phyloP scores from a whole-genome alignment of 2,888 invertebrate genomes.

The Platypus cylindrus region DNA sequence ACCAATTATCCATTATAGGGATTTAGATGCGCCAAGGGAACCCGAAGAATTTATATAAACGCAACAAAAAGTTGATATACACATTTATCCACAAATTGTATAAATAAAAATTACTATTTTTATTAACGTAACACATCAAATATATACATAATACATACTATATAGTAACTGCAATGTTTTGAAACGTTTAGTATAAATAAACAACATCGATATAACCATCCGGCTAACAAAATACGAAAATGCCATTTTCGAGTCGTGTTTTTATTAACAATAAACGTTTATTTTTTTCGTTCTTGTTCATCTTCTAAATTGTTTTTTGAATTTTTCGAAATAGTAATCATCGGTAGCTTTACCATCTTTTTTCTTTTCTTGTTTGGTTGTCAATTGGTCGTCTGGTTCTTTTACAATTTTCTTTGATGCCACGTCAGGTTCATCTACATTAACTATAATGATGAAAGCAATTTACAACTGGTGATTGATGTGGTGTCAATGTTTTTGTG shows the following conservation, averaged over 20 bases:
- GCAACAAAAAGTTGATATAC: constrained; percentile 6
- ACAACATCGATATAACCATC: no score
- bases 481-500: neutral
- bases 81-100: no score
- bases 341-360: constrained; percentile 92
- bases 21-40: constrained; percentile 85
- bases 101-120: no score
- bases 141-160: no score
- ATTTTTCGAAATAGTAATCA: constrained; percentile 93
- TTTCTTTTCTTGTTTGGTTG: constrained; percentile 46
- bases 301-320: constrained; percentile 88
- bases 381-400: constrained; percentile 42
- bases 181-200: no score
- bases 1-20: constrained; percentile 84
- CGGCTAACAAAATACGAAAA: no score
- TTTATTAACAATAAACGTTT: no score
- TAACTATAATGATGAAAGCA: constrained; percentile 47
- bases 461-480: no score
- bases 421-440: constrained; percentile 60
- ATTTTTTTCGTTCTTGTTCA: no score
- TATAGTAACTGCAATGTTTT: no score
- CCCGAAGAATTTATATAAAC: constrained; percentile 77
- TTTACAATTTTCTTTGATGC: constrained; percentile 47
- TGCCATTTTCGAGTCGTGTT: no score
- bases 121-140: no score